These are phyloP conservation scores for Microctenopoma steveboyesi DNA, from an alignment of 2,797 vertebrate species.

Conservation along the genomic window DNA sequence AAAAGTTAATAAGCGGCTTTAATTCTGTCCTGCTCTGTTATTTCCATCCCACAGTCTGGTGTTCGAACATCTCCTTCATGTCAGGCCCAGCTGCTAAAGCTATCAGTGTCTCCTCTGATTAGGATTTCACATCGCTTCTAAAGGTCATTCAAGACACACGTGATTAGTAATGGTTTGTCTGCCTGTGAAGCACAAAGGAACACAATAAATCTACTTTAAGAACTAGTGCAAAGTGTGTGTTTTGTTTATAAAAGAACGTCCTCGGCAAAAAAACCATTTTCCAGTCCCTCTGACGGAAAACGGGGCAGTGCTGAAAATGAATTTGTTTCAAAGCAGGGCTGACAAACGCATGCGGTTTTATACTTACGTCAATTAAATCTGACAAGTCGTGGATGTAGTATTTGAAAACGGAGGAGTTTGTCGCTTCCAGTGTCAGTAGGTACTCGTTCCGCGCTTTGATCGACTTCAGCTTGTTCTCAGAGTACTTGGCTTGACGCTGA, in stretches of 20 bases:
- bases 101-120: constrained; percentile 40
- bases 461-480: constrained; percentile 98
- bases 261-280: constrained; percentile 12
- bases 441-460: constrained; percentile 99
- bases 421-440: constrained; percentile 96
- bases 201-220: constrained; percentile 16
- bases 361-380: constrained; percentile 98
- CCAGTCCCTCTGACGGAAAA: not conserved
- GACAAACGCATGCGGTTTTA: constrained; percentile 18
- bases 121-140: constrained; percentile 44
- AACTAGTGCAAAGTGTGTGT: not conserved
- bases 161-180: constrained; percentile 25
- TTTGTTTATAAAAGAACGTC: constrained; percentile 3
- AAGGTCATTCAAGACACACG: constrained; percentile 36
- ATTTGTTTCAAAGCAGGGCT: constrained; percentile 18
- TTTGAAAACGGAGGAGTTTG: constrained; percentile 97
- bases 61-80: constrained; percentile 39
- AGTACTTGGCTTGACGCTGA: constrained; percentile 98
- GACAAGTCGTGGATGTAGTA: constrained; percentile 99
- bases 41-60: constrained; percentile 51
- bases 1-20: constrained; percentile 54
- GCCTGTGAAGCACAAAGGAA: constrained; percentile 26
- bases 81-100: constrained; percentile 44
- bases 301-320: constrained; percentile 22
- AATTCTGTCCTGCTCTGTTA: constrained; percentile 44